Conservation (phyloP, 2,888 invertebrate species). For the Lasius platythorax region DNA sequence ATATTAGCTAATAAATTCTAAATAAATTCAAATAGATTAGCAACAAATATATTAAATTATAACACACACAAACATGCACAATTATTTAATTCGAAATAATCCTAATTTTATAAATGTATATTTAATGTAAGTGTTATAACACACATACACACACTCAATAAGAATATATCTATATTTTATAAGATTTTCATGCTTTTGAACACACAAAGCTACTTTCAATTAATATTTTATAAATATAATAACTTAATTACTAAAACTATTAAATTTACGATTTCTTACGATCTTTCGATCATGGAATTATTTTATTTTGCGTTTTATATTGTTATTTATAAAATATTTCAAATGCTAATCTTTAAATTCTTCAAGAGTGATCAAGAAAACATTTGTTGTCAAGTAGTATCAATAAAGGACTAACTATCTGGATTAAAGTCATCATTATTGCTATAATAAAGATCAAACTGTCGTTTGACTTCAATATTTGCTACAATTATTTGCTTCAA, state of each 20-base stretch:
- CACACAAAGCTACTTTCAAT: background rate
- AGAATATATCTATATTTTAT: background rate
- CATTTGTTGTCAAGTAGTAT: background rate
- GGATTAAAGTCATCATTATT: conserved; percentile 21
- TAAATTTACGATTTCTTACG: background rate
- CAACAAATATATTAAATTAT: background rate
- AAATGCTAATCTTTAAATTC: background rate
- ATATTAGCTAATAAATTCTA: background rate
- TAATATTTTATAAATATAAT: background rate
- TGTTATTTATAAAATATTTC: conserved; percentile 2
- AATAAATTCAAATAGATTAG: background rate
- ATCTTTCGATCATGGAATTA: background rate
- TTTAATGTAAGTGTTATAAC: background rate
- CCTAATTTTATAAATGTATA: background rate
- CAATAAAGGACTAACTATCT: background rate
- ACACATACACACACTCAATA: background rate
- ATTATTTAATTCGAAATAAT: background rate
- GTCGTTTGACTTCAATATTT: conserved; percentile 18
- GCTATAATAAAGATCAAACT: conserved; percentile 5
- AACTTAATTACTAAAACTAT: background rate
- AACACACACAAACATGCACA: background rate
- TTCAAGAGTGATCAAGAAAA: background rate
- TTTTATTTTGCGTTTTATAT: conserved; percentile 17
- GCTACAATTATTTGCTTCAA: conserved; percentile 43
- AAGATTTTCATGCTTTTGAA: background rate